Base-by-base conservation (phyloP, 2,797 vertebrate species). In the Trachurus trachurus region DNA sequence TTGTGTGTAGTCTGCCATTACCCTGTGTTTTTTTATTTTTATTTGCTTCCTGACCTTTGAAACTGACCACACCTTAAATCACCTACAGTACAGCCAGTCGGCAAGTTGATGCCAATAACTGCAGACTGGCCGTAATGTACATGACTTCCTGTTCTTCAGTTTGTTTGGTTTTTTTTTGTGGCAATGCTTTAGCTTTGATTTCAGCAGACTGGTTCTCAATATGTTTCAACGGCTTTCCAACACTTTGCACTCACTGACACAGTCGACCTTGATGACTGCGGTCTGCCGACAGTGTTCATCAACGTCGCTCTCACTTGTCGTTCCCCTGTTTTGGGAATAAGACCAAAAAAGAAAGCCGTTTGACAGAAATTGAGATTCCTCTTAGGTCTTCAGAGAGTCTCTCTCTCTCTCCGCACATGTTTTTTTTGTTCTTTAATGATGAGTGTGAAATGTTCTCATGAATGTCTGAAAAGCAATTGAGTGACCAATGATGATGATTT, bases 371-470 rank as follows among this genome's bases (percentile, higher is more conserved):
- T 39, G n/a, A 73, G 57, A 69, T 71, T 76, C 61, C 31, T 74
- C 76, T 71, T 71, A 78, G 63, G 26, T 73, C 45, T 62, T 66
- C 39, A 68, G 59, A 71, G 69, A 75, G 29, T 49, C 49, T 26
- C 13, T 68, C 56, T 68, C 56, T 47, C 45, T 69, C 67, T 68
- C 56, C 37, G 57, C 45, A 69, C 58, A 22, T 63, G 44, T 89
- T 78, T 87, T 85, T 84, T 85, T 84, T 84, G 80, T 91, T 92
- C 86, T 93, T 87, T 87, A 76, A 92, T 88, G 88, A 92, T 88
- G 89, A 89, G 89, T 88, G 86, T 90, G 81, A 85, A 83, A 81
- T 88, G 79, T 88, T 88, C 71, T 86, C 61, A 76, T 66, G 82
- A 90, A 81, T 87, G 88, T 90, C 71, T 89, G 56, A 68, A 77